phyloP scores from a whole-genome alignment of 2,797 vertebrate species.

The Melanogrammus aeglefinus region DNA sequence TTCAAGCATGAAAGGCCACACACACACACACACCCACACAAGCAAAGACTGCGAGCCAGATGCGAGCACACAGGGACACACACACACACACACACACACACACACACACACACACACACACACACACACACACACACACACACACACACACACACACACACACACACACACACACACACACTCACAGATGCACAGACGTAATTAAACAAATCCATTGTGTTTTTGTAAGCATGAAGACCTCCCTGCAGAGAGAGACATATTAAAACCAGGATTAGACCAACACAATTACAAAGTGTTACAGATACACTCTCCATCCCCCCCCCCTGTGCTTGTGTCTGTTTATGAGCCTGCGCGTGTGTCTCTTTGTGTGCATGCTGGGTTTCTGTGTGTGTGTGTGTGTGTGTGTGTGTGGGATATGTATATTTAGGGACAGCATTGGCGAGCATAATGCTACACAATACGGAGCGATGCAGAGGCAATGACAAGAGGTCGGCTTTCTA shows the following conservation, averaged over 20 bases:
- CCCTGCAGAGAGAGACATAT: constrained; percentile 59
- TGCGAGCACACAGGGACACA: no score
- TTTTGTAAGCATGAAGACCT: constrained; percentile 51
- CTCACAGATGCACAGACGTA: constrained; percentile 33
- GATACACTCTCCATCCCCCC: constrained; percentile 21
- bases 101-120: constrained; percentile 6
- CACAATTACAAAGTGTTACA: constrained; percentile 60
- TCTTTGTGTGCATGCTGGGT: constrained; percentile 18
- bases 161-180: constrained; percentile 26
- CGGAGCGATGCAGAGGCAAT: no score
- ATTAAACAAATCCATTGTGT: constrained; percentile 62
- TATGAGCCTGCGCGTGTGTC: not conserved
- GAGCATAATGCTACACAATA: not conserved
- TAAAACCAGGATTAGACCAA: constrained; percentile 64
- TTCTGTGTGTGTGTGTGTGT: not conserved
- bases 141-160: not conserved
- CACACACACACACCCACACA: no score
- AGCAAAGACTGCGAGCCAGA: no score
- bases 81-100: not conserved
- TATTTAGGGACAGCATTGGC: constrained; percentile 28
- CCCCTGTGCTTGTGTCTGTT: constrained; percentile 13
- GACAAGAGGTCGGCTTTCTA: no score
- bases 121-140: not conserved
- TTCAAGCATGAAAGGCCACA: no score
- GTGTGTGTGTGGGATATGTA: constrained; percentile 8